Evolutionary conservation across 1,140 invertebrate species (phyloP), one percentile per base, ranked within the genome.

Genomic region (Alviniconcha marisindica): DNA sequence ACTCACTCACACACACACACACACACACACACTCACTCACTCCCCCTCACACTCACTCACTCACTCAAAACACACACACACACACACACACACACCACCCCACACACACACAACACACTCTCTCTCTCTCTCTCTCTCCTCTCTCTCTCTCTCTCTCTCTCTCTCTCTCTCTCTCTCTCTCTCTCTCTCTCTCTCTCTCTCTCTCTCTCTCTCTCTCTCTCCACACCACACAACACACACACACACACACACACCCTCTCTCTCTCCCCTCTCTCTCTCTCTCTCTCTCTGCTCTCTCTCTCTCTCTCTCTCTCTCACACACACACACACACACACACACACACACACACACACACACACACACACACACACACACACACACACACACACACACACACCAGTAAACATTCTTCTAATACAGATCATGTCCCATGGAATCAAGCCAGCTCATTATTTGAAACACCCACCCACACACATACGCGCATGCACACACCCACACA

Each of bases 171-270:
- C 56, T 60, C 21, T 24, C 56, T 24, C 56, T 24, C 56, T 60
- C 56, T 60, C 56, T 60, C 28, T 66, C 28, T 66, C 63, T 66
- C 28, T 66, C 63, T 66, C 28, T 66, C 63, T 66, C 28, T 66
- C 63, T 66, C 7, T 60, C 56, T 60, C 56, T 12, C 7, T 60
- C 7, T 7, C 56, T 60, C 7, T 60, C 56, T 60, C 7, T 60
- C 56, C 56, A n/a, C n/a, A n/a, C 36, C 60, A 33, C 60, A 33
- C 24, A 33, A n/a, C 36, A 24, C 7, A 24, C 21, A 24, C 60
- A 33, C 60, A 33, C 60, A 33, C 60, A 33, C 60, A 33, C 60
- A 5, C 18, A 5, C 60, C 28, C 60, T 33, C 60, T 33, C 24
- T 33, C 60, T 31, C 60, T 31, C n/a, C 60, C 36, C 60, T 33